Evolutionary conservation across 2,797 vertebrate species (phyloP), one percentile per base, ranked within the genome.

Genomic region (Aeoliscus strigatus): DNA sequence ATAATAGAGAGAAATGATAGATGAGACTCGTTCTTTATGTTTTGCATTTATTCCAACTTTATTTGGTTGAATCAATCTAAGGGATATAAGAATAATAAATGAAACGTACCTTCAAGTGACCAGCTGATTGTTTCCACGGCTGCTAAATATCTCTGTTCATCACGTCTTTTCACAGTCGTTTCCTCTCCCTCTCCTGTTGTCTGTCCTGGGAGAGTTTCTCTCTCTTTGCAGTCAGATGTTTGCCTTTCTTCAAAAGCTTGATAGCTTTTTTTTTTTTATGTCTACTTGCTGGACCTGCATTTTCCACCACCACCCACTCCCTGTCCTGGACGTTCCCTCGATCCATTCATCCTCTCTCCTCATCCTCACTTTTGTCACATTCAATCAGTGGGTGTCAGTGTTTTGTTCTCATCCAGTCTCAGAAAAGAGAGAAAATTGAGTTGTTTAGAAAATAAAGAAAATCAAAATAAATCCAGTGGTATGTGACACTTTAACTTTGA

Each of bases 241-340:
- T 48, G 40, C 46, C 21, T 32, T 44, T 57, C 44, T 49, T 29
- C 15, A 23, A 51, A 49, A 46, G 17, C 35, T 65, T 39, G 29
- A 14, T 14, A 50, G 39, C 38, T 43, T 32, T 52, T 52, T 64
- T 66, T n/a, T n/a, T n/a, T n/a, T n/a, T n/a, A 62, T 66, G 40
- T 65, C 18, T n/a, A 5, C 21, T 14, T 24, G 11, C 16, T 43
- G 8, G 28, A 71, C 37, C 10, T 60, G 48, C 33, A 43, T 42
- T 60, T 62, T 47, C 32, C 25, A 35, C 21, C n/a, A n/a, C n/a
- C n/a, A 33, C 47, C 40, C n/a, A 24, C 31, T 15, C 36, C 37
- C 34, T 21, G 24, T 45, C 16, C 58, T n/a, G 21, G 27, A 41
- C 24, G 30, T 16, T 48, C 29, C 18, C 36, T 54, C 50, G 30